Conservation (phyloP, 2,797 vertebrate species). For the Bradypodion ventrale region DNA sequence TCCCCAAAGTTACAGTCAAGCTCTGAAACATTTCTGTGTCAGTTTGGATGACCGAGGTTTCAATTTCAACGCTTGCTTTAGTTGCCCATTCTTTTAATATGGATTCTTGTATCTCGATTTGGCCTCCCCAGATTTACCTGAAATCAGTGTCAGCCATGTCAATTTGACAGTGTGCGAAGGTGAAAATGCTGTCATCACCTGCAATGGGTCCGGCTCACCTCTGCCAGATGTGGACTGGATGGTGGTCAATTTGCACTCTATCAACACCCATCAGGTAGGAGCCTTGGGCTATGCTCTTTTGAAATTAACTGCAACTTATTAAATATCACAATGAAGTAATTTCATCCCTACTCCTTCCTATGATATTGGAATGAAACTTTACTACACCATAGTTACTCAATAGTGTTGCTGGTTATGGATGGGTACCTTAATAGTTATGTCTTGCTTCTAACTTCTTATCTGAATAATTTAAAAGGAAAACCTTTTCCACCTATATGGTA, state of each 20-base stretch:
- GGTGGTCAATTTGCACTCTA: constrained; percentile 89
- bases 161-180: constrained; percentile 91
- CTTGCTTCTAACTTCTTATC: too few relatives aligned
- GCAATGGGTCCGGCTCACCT: constrained; percentile 91
- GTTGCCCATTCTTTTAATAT: background rate
- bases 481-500: background rate
- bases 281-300: rapidly evolving
- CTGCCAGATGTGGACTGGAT: constrained; percentile 97
- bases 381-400: too few relatives aligned
- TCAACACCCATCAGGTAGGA: constrained; percentile 95
- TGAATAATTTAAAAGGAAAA: too few relatives aligned
- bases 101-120: background rate
- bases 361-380: too few relatives aligned
- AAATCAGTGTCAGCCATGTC: constrained; percentile 95
- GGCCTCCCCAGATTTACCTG: constrained; percentile 84
- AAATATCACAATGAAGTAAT: too few relatives aligned
- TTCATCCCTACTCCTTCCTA: too few relatives aligned
- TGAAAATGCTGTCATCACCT: constrained; percentile 92
- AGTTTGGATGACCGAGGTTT: background rate
- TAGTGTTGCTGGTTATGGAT: too few relatives aligned
- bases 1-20: background rate
- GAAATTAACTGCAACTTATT: too few relatives aligned
- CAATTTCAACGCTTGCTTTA: rapidly evolving
- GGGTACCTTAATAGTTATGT: too few relatives aligned
- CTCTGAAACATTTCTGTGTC: background rate